Base-by-base conservation (phyloP, 2,888 invertebrate species). In the Meandrusa payeni region DNA sequence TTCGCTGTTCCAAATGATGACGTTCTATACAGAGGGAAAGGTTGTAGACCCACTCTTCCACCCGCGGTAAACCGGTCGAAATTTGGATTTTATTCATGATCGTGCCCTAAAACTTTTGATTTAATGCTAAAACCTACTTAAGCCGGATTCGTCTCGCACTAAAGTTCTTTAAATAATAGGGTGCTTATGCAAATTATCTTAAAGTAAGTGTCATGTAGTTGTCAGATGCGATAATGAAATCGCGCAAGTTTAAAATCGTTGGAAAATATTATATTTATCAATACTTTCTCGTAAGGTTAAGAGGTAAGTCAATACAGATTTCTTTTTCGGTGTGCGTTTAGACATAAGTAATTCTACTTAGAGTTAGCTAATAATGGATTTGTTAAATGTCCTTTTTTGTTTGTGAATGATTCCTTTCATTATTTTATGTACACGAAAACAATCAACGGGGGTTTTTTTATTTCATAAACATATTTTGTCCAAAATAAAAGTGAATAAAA, bases 91-190 rank as follows among this genome's bases (percentile, higher is more conserved):
- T 32, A 36, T 13, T 19, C 20, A 19, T 28, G 3, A 34, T 1
- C 19, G 5, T 36, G 29, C 42, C 42, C 36, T 42, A 29, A 36
- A 42, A 42, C 2, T 36, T 4, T 11, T 36, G 29, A 36, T 34
- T 42, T 36, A 42, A 42, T 29, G 17, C 7, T 17, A 5, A 2
- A 7, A 29, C 29, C 29, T 10, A 28, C 27, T 28, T 15, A 28
- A 5, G 9, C 1, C 13, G 0, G n/a, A 6, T 10, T 5, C n/a
- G 10, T 22, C 15, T 31, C 17, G 11, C 31, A 4, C 20, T 20
- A 38, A 20, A 20, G 5, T 19, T 20, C 7, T 28, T 26, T 36
- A 26, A 36, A n/a, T 17, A 17, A 26, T 9, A 7, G 2, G 19
- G 7, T 20, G 20, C 7, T 20, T 28, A 19, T 28, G 19, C 6